These are phyloP conservation scores for Morelia viridis DNA, from an alignment of 2,797 vertebrate genomes.

Conservation along the genomic window DNA sequence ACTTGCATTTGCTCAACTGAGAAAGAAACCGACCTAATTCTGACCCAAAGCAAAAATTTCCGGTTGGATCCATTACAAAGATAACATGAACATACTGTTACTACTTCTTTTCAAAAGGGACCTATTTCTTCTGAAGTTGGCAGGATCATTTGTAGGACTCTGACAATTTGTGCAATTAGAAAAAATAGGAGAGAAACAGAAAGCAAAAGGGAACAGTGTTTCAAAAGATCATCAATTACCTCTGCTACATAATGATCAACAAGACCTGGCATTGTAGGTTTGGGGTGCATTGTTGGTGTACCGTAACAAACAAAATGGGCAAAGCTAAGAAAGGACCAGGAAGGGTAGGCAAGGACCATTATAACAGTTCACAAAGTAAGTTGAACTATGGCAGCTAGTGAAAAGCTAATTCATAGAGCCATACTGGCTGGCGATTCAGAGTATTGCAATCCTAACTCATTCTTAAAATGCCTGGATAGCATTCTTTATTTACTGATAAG, in stretches of 20 bases:
- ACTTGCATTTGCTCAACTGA: not conserved
- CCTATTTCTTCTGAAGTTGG: not conserved
- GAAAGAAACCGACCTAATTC: not conserved
- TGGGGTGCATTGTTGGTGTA: not conserved
- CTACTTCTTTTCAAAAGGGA: not conserved
- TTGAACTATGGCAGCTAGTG: not conserved
- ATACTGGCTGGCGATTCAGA: not conserved
- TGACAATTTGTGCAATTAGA: not conserved
- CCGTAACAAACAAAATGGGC: not conserved
- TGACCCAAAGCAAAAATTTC: not conserved
- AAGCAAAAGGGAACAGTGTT: not conserved
- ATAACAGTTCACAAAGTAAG: not conserved
- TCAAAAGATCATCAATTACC: not conserved
- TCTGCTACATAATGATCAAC: not conserved
- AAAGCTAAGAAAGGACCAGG: not conserved
- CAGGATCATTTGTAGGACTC: not conserved
- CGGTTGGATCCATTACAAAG: not conserved
- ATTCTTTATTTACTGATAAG: not conserved
- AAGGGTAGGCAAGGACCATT: not conserved
- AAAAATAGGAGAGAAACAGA: not conserved
- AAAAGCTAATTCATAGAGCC: not conserved
- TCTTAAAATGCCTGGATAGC: not conserved
- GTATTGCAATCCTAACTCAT: not conserved
- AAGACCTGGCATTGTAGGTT: not conserved
- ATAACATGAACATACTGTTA: not conserved